phyloP scores from a whole-genome alignment of 2,888 invertebrate genomes.

The Sesamia inferens region DNA sequence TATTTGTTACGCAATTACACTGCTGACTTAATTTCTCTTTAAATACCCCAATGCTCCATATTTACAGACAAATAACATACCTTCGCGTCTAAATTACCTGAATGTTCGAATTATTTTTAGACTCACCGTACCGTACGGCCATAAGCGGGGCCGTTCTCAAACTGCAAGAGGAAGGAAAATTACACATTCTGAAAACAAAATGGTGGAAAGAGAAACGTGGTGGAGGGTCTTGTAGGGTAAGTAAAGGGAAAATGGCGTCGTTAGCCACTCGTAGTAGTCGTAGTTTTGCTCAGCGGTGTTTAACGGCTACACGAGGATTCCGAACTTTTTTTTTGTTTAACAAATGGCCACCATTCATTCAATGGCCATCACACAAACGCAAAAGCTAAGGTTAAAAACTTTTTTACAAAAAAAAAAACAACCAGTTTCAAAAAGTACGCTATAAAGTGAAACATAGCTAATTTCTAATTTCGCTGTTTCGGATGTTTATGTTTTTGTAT shows the following conservation, averaged over 20 bases:
- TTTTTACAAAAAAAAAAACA: no score
- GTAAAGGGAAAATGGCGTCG: conserved; percentile 69
- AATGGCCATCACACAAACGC: background rate
- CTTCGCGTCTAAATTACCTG: conserved; percentile 29
- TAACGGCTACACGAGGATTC: conserved; percentile 28
- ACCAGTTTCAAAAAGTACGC: no score
- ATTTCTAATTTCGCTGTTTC: no score
- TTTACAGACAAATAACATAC: conserved; percentile 19
- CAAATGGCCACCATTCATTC: background rate
- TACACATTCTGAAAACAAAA: conserved; percentile 97
- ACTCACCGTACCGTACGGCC: conserved; percentile 97
- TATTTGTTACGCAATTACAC: no score
- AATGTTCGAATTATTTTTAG: conserved; percentile 83
- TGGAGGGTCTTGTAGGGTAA: conserved; percentile 95
- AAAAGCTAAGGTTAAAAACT: background rate
- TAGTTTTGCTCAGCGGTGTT: conserved; percentile 20
- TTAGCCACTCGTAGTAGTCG: conserved; percentile 47
- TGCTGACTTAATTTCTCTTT: background rate
- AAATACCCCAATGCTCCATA: background rate
- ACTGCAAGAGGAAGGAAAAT: conserved; percentile 98
- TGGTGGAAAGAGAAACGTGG: conserved; percentile 99
- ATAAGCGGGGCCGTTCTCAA: conserved; percentile 98
- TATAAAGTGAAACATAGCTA: no score
- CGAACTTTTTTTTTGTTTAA: conserved; percentile 3
- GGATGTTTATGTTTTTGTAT: no score